phyloP scores from a whole-genome alignment of 2,888 invertebrate genomes.

The Mongoloraphidia duomilia region DNA sequence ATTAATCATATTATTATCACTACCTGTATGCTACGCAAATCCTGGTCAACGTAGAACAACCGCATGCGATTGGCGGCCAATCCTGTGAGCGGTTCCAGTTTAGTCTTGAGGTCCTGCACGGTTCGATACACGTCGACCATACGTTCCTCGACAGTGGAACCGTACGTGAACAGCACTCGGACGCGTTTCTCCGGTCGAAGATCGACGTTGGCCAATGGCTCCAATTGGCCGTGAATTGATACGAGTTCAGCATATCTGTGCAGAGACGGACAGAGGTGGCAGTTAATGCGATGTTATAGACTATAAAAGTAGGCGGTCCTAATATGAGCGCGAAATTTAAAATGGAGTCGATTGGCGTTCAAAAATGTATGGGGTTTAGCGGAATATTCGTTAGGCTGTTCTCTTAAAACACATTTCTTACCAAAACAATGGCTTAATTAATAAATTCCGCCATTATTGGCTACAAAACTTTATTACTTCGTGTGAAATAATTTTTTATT shows the following conservation, averaged over 20 bases:
- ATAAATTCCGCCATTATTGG: too few species aligned
- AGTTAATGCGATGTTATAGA: too few species aligned
- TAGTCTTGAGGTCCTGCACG: conserved; percentile 67
- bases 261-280: too few species aligned
- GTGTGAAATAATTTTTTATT: too few species aligned
- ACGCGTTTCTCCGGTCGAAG: conserved; percentile 75
- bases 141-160: conserved; percentile 55
- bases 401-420: too few species aligned
- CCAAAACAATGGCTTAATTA: too few species aligned
- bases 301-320: too few species aligned
- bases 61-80: conserved; percentile 75
- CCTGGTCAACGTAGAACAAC: conserved; percentile 79
- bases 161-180: conserved; percentile 71
- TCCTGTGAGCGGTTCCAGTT: conserved; percentile 65
- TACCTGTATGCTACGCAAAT: conserved; percentile 41
- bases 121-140: conserved; percentile 67
- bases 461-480: too few species aligned
- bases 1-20: background rate
- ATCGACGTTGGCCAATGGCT: conserved; percentile 79
- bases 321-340: too few species aligned
- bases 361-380: too few species aligned
- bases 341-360: too few species aligned
- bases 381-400: too few species aligned
- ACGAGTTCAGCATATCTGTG: conserved; percentile 67
- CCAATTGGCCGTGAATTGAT: conserved; percentile 73